Evolutionary conservation across 2,797 vertebrate genomes (phyloP).

Genomic region (Trematomus bernacchii): DNA sequence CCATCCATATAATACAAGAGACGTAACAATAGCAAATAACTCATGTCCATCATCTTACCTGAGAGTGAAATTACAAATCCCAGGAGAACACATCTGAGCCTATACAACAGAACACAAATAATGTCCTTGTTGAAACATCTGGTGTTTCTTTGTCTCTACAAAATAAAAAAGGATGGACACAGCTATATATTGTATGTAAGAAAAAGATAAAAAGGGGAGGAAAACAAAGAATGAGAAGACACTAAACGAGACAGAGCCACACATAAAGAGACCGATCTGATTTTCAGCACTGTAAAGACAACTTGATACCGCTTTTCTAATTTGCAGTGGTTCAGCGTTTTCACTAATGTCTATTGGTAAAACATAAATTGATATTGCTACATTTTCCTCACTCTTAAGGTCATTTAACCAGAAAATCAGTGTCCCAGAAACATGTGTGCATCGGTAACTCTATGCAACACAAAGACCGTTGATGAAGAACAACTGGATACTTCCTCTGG

Average conservation of each 20-base stretch:
- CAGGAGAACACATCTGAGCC: neutral
- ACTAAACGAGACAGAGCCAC: neutral
- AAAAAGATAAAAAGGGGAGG: neutral
- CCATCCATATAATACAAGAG: neutral
- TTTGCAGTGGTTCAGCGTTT: neutral
- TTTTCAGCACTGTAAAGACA: slow-evolving; percentile 15
- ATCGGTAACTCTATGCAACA: neutral
- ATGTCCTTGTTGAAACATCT: slow-evolving; percentile 37
- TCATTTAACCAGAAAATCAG: neutral
- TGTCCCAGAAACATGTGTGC: neutral
- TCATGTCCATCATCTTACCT: neutral
- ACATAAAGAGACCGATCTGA: slow-evolving; percentile 12
- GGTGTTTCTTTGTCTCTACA: slow-evolving; percentile 30
- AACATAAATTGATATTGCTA: neutral
- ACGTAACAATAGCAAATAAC: neutral
- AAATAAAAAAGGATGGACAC: slow-evolving; percentile 10
- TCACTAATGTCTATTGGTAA: neutral
- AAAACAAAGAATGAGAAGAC: slow-evolving; percentile 7
- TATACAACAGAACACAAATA: neutral
- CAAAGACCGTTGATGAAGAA: neutral
- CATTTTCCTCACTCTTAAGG: neutral
- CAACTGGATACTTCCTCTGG: neutral
- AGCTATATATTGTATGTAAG: neutral
- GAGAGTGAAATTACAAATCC: neutral
- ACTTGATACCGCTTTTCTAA: slow-evolving; percentile 1